These are phyloP conservation scores for Drosophila rufa DNA, from an alignment of 1,140 invertebrate species.

Conservation along the genomic window DNA sequence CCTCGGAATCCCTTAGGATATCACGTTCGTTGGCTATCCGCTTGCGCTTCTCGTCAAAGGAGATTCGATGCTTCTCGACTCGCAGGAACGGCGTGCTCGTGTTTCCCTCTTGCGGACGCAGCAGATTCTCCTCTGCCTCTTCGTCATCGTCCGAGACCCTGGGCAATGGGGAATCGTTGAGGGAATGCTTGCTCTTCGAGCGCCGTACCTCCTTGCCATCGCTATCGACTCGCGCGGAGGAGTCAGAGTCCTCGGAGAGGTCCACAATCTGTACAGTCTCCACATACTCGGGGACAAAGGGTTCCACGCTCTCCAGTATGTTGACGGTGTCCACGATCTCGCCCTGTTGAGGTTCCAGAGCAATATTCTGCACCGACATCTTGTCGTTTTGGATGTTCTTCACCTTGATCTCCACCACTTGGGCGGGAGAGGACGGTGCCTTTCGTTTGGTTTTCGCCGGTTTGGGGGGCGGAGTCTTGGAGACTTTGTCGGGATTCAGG, in stretches of 20 bases:
- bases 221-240: conserved; percentile 65
- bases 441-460: conserved; percentile 67
- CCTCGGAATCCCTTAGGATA: conserved; percentile 78
- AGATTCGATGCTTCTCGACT: conserved; percentile 81
- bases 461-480: conserved; percentile 34
- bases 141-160: conserved; percentile 30
- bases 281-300: conserved; percentile 81
- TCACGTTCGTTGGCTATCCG: conserved; percentile 79
- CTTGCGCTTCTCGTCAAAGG: conserved; percentile 83
- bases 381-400: conserved; percentile 82
- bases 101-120: conserved; percentile 60
- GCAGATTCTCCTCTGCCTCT: conserved; percentile 39
- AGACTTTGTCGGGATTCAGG: conserved; percentile 42
- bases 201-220: conserved; percentile 66
- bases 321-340: conserved; percentile 83
- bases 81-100: conserved; percentile 74
- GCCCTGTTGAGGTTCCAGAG: conserved; percentile 68
- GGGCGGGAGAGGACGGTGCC: conserved; percentile 58
- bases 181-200: conserved; percentile 71
- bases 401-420: conserved; percentile 79
- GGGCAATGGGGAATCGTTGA: conserved; percentile 40
- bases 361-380: conserved; percentile 82
- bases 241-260: conserved; percentile 80
- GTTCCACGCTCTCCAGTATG: conserved; percentile 81
- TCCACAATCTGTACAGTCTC: conserved; percentile 84